Conservation (phyloP, 2,113 vertebrate genomes). For the Cheirogaleus medius region DNA sequence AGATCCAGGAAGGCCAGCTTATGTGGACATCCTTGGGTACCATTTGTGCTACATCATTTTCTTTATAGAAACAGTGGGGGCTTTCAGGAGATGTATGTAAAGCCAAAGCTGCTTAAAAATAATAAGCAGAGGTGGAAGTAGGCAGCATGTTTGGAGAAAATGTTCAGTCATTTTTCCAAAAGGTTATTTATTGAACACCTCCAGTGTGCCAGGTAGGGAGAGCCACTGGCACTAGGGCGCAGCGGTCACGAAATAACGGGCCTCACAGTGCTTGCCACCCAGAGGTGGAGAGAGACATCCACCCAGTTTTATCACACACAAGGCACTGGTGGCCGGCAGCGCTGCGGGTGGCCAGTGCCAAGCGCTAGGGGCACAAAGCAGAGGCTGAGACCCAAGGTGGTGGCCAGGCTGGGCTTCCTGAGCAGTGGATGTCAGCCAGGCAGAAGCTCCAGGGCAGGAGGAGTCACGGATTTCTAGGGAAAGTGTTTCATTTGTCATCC, state of each 20-base stretch:
- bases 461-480: neutral
- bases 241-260: too few species aligned
- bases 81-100: neutral
- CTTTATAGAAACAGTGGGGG: neutral
- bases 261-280: neutral
- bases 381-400: rapidly evolving
- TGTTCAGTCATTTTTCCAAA: neutral
- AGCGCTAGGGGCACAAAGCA: rapidly evolving
- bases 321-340: too few species aligned
- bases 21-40: neutral
- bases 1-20: neutral
- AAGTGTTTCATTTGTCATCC: neutral
- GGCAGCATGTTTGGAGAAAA: neutral
- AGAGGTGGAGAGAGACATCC: neutral
- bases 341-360: neutral
- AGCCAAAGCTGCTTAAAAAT: neutral
- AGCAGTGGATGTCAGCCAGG: neutral
- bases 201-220: too few species aligned
- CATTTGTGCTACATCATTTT: neutral
- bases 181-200: neutral
- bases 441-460: neutral
- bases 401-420: neutral
- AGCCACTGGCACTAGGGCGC: rapidly evolving
- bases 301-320: neutral
- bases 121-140: neutral